Conservation (phyloP, 2,797 vertebrate genomes). For the Denticeps clupeoides region DNA sequence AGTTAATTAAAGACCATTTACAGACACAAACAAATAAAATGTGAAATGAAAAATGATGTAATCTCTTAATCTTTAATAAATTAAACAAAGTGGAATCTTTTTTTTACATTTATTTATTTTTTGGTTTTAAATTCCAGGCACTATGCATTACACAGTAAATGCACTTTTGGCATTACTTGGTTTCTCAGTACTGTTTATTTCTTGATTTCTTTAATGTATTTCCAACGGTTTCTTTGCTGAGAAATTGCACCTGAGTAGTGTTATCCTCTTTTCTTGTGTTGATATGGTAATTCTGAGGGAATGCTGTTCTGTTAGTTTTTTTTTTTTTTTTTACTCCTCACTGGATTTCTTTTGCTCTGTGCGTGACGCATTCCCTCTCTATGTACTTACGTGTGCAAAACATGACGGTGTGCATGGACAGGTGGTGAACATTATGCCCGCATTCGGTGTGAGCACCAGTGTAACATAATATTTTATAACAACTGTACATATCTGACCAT, state of each 20-base stretch:
- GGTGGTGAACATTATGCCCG: conserved; percentile 15
- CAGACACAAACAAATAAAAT: no score
- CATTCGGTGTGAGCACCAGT: conserved; percentile 23
- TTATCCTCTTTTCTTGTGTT: conserved; percentile 23
- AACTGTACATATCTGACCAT: conserved; percentile 21
- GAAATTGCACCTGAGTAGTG: conserved; percentile 29
- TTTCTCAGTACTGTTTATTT: conserved; percentile 21
- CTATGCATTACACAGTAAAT: conserved; percentile 35
- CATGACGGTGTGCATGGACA: conserved; percentile 19
- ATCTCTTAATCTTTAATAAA: no score
- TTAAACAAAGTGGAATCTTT: conserved; percentile 41
- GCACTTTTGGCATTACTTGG: conserved; percentile 24
- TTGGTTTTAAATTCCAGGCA: conserved; percentile 22
- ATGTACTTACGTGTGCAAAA: conserved; percentile 15
- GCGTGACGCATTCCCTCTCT: conserved; percentile 28
- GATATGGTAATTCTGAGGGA: conserved; percentile 18
- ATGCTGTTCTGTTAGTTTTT: neutral
- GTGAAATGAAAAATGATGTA: no score
- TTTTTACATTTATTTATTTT: conserved; percentile 28
- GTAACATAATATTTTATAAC: conserved; percentile 24
- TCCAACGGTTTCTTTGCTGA: conserved; percentile 20
- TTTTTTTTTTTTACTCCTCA: conserved; percentile 6
- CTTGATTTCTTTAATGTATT: neutral
- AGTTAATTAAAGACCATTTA: no score
- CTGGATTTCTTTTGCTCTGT: conserved; percentile 18